These are phyloP conservation scores for Copidosoma floridanum DNA, from an alignment of 1,140 invertebrate species.

Conservation along the genomic window DNA sequence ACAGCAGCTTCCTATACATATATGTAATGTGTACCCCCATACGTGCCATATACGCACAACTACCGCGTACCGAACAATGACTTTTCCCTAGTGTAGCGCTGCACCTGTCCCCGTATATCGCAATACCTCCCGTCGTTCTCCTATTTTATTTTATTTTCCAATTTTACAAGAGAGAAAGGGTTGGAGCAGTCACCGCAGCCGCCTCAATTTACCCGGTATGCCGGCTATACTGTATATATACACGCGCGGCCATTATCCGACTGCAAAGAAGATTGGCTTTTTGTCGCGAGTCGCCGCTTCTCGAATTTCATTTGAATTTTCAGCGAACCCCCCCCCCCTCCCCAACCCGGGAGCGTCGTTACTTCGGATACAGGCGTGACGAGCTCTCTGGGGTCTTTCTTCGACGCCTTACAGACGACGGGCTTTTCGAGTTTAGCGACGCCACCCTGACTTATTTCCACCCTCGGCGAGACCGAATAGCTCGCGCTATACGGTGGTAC, in stretches of 20 bases:
- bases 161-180: no score
- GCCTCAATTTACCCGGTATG: constrained; percentile 19
- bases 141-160: neutral
- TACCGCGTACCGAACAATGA: constrained; percentile 4
- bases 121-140: neutral
- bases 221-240: neutral
- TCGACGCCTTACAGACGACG: no score
- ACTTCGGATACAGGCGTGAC: neutral
- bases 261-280: constrained; percentile 9
- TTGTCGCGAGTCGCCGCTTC: neutral
- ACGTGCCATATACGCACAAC: neutral
- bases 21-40: no score
- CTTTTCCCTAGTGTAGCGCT: constrained; percentile 15
- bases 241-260: no score
- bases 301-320: constrained; percentile 13
- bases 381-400: no score
- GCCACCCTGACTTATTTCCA: no score
- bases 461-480: no score
- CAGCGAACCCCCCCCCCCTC: no score
- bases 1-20: no score
- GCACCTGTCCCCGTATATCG: neutral
- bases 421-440: no score
- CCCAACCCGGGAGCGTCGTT: neutral
- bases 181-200: neutral
- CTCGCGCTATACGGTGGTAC: no score